Evolutionary conservation across 2,888 invertebrate genomes (phyloP).

Genomic region (Campoplex capitator): DNA sequence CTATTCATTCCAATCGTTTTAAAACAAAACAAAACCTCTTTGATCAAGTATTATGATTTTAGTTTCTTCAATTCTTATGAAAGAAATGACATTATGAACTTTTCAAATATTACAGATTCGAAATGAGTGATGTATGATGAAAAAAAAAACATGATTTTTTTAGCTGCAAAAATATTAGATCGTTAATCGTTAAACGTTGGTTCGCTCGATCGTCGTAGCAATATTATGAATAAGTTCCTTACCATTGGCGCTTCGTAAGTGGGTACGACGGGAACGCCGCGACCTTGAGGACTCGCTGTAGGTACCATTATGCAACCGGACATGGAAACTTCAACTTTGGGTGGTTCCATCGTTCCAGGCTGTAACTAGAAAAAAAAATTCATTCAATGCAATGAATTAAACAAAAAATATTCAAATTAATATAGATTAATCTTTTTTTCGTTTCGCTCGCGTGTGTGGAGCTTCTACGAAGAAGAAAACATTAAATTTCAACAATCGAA

Average conservation of each 20-base stretch:
- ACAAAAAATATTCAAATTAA: conserved; percentile 13
- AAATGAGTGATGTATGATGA: conserved; percentile 1
- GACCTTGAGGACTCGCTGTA: conserved; percentile 86
- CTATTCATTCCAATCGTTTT: conserved; percentile 11
- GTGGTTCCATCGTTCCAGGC: conserved; percentile 85
- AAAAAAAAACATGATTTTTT: not conserved
- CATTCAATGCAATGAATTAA: not conserved
- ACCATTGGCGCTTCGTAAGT: conserved; percentile 90
- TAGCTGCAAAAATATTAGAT: not conserved
- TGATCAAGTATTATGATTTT: not conserved
- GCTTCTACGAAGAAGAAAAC: not conserved
- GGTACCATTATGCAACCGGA: conserved; percentile 87
- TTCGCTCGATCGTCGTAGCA: not conserved
- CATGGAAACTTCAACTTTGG: conserved; percentile 86
- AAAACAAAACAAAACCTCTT: not conserved
- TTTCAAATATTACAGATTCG: not conserved
- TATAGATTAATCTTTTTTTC: not conserved
- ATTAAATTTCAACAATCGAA: no score
- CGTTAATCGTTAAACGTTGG: not conserved
- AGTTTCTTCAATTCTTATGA: not conserved
- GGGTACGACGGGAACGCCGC: conserved; percentile 86
- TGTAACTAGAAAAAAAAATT: conserved; percentile 71
- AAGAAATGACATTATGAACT: not conserved
- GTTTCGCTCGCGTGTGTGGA: not conserved
- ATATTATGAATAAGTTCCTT: conserved; percentile 81